Percentiles rank a stretch among this genome's conserved stretches.
Evolutionary conservation across 2,888 invertebrate genomes (phyloP).

Genomic region (Drosophila anomalata): DNA sequence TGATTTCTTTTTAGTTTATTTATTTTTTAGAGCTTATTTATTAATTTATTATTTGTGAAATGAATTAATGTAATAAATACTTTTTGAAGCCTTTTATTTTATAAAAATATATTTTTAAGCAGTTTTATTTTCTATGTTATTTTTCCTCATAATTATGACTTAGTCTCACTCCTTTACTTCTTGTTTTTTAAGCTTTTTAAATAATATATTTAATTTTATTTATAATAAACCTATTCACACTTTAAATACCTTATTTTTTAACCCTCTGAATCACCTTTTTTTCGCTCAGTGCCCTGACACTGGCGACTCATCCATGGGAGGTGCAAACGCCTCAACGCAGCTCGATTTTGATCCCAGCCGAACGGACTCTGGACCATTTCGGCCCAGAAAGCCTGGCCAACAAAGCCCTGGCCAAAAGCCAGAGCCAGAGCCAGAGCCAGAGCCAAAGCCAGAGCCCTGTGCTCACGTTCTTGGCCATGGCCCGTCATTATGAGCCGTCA

Average conservation of each 20-base stretch:
- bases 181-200: neutral
- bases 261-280: neutral
- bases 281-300: neutral
- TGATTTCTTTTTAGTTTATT: no score
- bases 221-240: neutral
- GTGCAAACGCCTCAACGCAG: slow-evolving; percentile 69
- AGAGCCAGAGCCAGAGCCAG: no score
- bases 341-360: slow-evolving; percentile 48
- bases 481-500: slow-evolving; percentile 79
- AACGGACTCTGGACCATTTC: slow-evolving; percentile 21
- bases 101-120: no score
- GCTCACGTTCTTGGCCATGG: slow-evolving; percentile 63
- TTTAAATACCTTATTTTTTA: neutral
- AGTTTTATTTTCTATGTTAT: no score
- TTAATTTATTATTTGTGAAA: no score
- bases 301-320: slow-evolving; percentile 69
- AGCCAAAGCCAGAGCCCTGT: neutral
- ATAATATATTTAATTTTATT: neutral
- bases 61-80: no score
- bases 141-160: no score
- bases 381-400: neutral
- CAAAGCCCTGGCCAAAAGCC: slow-evolving; percentile 9
- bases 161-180: no score
- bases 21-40: no score
- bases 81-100: no score